These are phyloP conservation scores for Mesorhabditis sp. DNA, from an alignment of 2,888 invertebrate genomes.

Conservation along the genomic window DNA sequence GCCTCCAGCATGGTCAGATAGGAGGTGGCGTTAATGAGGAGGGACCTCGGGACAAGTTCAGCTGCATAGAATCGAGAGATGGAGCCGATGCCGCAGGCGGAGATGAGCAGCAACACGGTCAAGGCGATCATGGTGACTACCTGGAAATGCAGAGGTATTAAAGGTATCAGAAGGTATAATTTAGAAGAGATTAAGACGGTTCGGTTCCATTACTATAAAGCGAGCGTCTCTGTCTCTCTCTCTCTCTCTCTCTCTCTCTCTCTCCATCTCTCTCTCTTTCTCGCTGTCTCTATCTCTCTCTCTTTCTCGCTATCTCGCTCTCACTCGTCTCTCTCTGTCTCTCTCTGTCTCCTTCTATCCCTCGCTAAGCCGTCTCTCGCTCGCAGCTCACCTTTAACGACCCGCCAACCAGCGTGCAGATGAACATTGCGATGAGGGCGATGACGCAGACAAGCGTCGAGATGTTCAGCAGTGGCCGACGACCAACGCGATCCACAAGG, in stretches of 20 bases:
- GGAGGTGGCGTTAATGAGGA: constrained; percentile 29
- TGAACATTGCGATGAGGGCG: constrained; percentile 24
- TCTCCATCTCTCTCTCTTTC: too few relatives aligned
- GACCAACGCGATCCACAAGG: constrained; percentile 35
- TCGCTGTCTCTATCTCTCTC: too few relatives aligned
- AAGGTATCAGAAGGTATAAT: too few relatives aligned
- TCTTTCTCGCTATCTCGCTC: too few relatives aligned
- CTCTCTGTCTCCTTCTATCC: neutral
- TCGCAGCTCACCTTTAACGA: constrained; percentile 19
- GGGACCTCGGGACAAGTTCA: constrained; percentile 33
- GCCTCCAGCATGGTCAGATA: constrained; percentile 34
- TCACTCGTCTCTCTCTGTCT: too few relatives aligned
- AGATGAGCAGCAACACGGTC: constrained; percentile 28
- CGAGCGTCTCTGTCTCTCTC: too few relatives aligned
- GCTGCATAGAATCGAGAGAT: constrained; percentile 38
- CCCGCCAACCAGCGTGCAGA: constrained; percentile 24
- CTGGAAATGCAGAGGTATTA: constrained; percentile 7
- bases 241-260: too few relatives aligned
- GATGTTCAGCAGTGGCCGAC: constrained; percentile 31
- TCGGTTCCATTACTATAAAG: too few relatives aligned
- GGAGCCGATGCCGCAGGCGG: constrained; percentile 34
- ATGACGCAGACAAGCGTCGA: constrained; percentile 27
- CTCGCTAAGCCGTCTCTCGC: neutral
- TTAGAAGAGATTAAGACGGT: too few relatives aligned
- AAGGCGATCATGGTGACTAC: constrained; percentile 27